Evolutionary conservation across 2,797 vertebrate genomes (phyloP), one percentile per base, ranked within the genome.

Genomic region (Tangara arthus): DNA sequence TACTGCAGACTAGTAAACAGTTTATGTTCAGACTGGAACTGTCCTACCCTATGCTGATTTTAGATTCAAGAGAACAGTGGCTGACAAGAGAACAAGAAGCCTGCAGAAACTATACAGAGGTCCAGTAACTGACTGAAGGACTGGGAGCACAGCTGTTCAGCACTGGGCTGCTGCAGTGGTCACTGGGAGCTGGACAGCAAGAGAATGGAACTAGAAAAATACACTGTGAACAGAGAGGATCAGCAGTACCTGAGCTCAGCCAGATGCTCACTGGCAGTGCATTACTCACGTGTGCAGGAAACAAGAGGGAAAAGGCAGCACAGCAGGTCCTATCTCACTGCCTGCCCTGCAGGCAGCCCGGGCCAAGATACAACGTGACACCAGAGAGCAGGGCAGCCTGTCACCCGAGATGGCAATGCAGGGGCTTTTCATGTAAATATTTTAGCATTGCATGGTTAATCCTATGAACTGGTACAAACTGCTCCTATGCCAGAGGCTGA

Each of bases 361-460:
- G 59, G 77, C 65, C 85, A 77, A 75, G 77, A 65, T 14, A 90
- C 53, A 91, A 64, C 30, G 5, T 39, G 80, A 96, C 91, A 93
- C 82, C 89, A 75, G 37, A 34, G 71, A 83, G 59, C 57, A 90
- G 76, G 91, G 95, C 85, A 96, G 82, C 72, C 61, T 1, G 91
- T 82, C 95, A 96, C 82, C 68, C 2, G 69, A 98, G 95, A 96
- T 7, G 81, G 72, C 11, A 47, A 69, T 30, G 89, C 90, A 89
- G 61, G 85, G 76, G 30, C 88, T 93, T 79, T 46, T 41, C 56
- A 89, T n/a, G 86, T 95, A 97, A 97, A 97, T 96, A 97, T 96
- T 96, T 97, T 37, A 96, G 83, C 89, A 92, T 11, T 84, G 90
- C 66, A 64, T 88, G 75, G 50, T 93, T 97, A 95, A 96, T 96